Conservation (phyloP, 2,888 invertebrate species). For the Drosophila hamatofila region DNA sequence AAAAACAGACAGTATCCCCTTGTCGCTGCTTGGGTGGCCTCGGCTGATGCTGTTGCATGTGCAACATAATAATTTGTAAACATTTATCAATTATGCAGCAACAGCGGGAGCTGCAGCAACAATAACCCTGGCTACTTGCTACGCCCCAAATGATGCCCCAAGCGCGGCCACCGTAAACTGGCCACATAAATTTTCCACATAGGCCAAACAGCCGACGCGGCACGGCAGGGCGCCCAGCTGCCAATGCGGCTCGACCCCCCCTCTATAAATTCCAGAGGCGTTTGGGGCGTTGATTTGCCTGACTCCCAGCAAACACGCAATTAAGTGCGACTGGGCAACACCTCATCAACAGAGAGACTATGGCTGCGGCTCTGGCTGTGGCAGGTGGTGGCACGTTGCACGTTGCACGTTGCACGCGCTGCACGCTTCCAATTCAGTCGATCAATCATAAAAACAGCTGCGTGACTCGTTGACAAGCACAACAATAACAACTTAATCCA, state of each 20-base stretch:
- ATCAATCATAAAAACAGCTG: constrained; percentile 66
- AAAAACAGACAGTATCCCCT: not conserved
- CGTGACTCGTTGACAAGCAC: constrained; percentile 62
- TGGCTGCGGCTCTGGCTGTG: constrained; percentile 5
- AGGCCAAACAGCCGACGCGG: constrained; percentile 46
- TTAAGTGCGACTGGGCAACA: constrained; percentile 75
- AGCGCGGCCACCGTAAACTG: constrained; percentile 54
- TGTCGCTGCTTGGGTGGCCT: constrained; percentile 65
- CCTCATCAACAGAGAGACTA: constrained; percentile 48
- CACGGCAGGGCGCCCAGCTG: not conserved
- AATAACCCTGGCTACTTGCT: constrained; percentile 52
- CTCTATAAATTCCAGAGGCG: constrained; percentile 41
- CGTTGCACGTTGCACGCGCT: constrained; percentile 33
- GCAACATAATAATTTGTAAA: constrained; percentile 81
- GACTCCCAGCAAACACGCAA: constrained; percentile 70
- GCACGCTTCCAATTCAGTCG: constrained; percentile 42
- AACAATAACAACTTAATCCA: constrained; percentile 50
- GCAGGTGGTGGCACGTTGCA: constrained; percentile 13
- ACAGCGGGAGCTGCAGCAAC: constrained; percentile 57
- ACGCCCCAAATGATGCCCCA: constrained; percentile 56
- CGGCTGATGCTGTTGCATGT: constrained; percentile 46
- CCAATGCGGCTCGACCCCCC: not conserved
- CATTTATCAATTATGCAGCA: constrained; percentile 81
- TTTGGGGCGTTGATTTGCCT: constrained; percentile 69
- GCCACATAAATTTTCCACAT: constrained; percentile 75